Conservation (phyloP, 2,797 vertebrate species). For the Ciconia nigra region DNA sequence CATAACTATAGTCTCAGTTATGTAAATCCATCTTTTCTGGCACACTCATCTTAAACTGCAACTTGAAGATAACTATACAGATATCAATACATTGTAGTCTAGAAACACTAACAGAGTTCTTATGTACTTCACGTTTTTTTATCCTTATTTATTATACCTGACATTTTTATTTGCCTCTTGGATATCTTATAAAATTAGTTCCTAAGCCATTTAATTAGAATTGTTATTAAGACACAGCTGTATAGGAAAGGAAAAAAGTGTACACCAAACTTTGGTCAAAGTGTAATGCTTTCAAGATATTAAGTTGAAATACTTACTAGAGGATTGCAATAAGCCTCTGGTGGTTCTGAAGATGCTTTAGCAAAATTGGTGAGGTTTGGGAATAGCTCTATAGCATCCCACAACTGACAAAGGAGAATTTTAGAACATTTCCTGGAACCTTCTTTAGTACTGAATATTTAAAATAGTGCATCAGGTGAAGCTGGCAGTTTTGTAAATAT, state of each 20-base stretch:
- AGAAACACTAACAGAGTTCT: background rate
- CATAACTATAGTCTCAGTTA: background rate
- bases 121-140: background rate
- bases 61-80: background rate
- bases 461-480: background rate
- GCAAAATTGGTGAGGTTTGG: background rate
- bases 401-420: background rate
- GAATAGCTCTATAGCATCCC: background rate
- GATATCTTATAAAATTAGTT: background rate
- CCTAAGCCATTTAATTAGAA: background rate
- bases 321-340: background rate
- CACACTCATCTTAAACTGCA: background rate
- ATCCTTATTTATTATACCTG: background rate
- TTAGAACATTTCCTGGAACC: background rate
- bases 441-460: background rate
- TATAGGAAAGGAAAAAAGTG: background rate
- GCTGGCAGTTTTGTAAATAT: background rate
- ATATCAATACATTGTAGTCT: background rate
- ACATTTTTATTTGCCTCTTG: background rate
- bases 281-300: background rate
- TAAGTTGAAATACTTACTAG: background rate
- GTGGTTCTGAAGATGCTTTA: background rate
- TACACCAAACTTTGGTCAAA: background rate
- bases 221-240: background rate
- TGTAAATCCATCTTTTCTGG: background rate